Evolutionary conservation across 64 coral and sea anemone species (phyloP).

Genomic region (Porites australiensis): DNA sequence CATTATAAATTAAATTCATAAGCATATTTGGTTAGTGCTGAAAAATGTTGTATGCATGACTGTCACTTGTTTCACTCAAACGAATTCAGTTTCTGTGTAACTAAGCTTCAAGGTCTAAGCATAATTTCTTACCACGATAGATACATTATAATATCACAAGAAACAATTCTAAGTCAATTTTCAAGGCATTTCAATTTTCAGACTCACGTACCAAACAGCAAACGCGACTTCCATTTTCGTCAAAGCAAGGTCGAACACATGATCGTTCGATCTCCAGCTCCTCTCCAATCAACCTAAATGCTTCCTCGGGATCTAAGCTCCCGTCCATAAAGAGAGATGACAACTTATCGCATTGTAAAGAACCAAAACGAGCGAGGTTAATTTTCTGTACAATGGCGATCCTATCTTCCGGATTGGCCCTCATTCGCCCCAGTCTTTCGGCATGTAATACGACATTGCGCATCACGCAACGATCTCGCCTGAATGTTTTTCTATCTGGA

Average conservation of each 20-base stretch:
- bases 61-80: too few relatives aligned
- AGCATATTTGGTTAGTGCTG: too few relatives aligned
- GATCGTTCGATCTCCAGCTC: slow-evolving; percentile 40
- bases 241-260: slow-evolving; percentile 13
- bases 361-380: neutral
- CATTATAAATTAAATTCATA: too few relatives aligned
- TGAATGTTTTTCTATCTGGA: neutral
- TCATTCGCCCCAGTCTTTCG: slow-evolving; percentile 7
- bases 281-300: slow-evolving; percentile 18
- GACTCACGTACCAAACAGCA: slow-evolving; percentile 43
- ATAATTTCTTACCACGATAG: neutral
- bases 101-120: neutral
- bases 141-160: neutral
- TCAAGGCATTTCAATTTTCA: neutral
- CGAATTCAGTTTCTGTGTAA: too few relatives aligned
- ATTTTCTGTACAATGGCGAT: neutral
- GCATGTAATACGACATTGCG: neutral
- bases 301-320: neutral
- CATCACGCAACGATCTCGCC: neutral
- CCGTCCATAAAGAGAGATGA: neutral
- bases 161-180: too few relatives aligned
- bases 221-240: neutral
- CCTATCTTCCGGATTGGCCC: neutral
- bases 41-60: too few relatives aligned
- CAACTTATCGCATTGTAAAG: neutral